These are phyloP conservation scores for Propithecus perrieri DNA, from an alignment of 2,797 vertebrate genomes.

Conservation along the genomic window DNA sequence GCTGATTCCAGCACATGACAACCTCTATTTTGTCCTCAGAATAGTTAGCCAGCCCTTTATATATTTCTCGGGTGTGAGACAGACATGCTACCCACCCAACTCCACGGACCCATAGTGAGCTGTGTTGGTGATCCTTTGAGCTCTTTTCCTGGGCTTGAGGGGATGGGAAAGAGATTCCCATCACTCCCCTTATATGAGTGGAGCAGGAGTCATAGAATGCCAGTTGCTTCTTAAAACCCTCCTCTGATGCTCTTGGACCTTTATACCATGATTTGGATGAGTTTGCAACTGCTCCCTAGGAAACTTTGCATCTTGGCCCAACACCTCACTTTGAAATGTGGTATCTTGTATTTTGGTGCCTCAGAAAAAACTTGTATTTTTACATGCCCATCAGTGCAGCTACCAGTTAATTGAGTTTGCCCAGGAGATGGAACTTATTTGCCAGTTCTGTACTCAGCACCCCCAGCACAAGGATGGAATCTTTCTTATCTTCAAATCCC, in stretches of 20 bases:
- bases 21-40: neutral
- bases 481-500: neutral
- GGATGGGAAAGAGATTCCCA: neutral
- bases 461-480: neutral
- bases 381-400: neutral
- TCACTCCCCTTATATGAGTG: too few species aligned
- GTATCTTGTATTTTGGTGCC: neutral
- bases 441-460: neutral
- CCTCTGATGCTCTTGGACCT: neutral
- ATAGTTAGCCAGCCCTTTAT: neutral
- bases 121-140: neutral
- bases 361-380: neutral
- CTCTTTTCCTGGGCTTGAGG: neutral
- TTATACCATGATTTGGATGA: neutral
- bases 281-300: neutral
- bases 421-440: neutral
- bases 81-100: neutral
- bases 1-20: neutral
- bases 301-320: neutral
- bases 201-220: neutral
- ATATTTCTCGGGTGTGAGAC: neutral
- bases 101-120: neutral
- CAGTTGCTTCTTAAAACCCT: neutral
- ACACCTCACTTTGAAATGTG: neutral
- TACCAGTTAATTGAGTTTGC: neutral